Conservation (phyloP, 2,888 invertebrate species). For the Spodoptera littoralis region DNA sequence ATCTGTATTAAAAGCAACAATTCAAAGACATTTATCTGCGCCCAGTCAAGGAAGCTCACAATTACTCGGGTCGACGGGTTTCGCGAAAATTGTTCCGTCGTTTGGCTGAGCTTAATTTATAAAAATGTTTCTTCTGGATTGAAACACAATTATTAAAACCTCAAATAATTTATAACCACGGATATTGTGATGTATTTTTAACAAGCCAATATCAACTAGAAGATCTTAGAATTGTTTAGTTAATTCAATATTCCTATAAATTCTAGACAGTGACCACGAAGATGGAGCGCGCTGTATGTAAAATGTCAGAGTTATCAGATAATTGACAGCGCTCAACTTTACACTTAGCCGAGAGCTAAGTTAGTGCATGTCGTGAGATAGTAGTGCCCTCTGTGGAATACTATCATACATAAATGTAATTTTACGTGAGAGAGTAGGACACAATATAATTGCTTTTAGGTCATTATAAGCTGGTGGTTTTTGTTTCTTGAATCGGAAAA, state of each 20-base stretch:
- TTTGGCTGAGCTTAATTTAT: neutral
- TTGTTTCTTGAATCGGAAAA: too few relatives aligned
- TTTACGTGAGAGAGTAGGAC: too few relatives aligned
- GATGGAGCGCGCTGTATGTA: conserved; percentile 13
- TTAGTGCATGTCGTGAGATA: neutral
- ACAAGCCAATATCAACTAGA: too few relatives aligned
- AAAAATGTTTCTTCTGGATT: neutral
- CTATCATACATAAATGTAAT: too few relatives aligned
- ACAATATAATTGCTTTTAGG: too few relatives aligned
- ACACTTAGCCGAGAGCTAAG: conserved; percentile 34
- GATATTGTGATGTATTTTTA: too few relatives aligned
- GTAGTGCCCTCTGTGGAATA: too few relatives aligned
- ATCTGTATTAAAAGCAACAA: too few relatives aligned
- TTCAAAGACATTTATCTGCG: neutral
- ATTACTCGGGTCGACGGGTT: neutral
- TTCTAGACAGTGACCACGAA: conserved; percentile 2
- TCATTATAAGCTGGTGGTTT: too few relatives aligned
- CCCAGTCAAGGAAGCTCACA: neutral
- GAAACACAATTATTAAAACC: neutral
- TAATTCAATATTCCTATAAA: neutral
- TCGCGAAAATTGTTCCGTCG: neutral
- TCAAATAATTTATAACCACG: too few relatives aligned
- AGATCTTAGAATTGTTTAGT: too few relatives aligned
- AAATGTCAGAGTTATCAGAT: conserved; percentile 19
- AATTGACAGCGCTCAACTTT: conserved; percentile 33